phyloP scores from a whole-genome alignment of 1,140 invertebrate genomes.

The Drosophila parvula region DNA sequence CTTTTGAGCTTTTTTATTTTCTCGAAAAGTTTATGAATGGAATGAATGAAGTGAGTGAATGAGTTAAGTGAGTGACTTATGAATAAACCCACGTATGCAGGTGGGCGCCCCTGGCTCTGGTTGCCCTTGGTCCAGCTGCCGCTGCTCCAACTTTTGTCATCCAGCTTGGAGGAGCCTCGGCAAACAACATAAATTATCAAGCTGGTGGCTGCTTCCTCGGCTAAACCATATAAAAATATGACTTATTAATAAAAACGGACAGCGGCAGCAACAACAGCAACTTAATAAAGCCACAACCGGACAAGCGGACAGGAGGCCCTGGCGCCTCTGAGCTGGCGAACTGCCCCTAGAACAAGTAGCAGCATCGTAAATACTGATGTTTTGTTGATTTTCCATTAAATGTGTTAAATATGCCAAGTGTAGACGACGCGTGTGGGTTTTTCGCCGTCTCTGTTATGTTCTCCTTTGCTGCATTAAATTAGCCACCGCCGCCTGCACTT shows the following conservation, averaged over 20 bases:
- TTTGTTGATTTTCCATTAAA: conserved; percentile 82
- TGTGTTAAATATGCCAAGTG: conserved; percentile 82
- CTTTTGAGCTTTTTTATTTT: conserved; percentile 59
- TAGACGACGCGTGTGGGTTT: conserved; percentile 77
- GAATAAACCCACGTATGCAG: conserved; percentile 49
- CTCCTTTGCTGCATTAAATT: conserved; percentile 49
- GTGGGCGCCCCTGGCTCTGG: conserved; percentile 36
- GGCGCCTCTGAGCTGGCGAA: conserved; percentile 27
- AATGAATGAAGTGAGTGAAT: conserved; percentile 44
- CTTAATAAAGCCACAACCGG: conserved; percentile 76
- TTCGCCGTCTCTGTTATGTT: conserved; percentile 10
- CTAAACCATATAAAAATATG: conserved; percentile 75
- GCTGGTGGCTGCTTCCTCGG: conserved; percentile 35
- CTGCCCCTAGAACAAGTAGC: conserved; percentile 38
- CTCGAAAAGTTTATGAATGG: conserved; percentile 69
- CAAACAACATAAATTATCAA: conserved; percentile 75
- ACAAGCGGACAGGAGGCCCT: conserved; percentile 52
- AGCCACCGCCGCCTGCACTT: conserved; percentile 42
- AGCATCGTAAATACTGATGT: conserved; percentile 76
- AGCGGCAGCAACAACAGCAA: conserved; percentile 62
- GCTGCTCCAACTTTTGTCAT: conserved; percentile 54
- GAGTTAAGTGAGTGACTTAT: conserved; percentile 55
- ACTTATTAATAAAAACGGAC: conserved; percentile 81
- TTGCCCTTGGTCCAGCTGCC: conserved; percentile 41
- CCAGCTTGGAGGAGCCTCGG: conserved; percentile 29